phyloP scores from a whole-genome alignment of 2,888 invertebrate species.

The Pachliopta kotzebuea region DNA sequence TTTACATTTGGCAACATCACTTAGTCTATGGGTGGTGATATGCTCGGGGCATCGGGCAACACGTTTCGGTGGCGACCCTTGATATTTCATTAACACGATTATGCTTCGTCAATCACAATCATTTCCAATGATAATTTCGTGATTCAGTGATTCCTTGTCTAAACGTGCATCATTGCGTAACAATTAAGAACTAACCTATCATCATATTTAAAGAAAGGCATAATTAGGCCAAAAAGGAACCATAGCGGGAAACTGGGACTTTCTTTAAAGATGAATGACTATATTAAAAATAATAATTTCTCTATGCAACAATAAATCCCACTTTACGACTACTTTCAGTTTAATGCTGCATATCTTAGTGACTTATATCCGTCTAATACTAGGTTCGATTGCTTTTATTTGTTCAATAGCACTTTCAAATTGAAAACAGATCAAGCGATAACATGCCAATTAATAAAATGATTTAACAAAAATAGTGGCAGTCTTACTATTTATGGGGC shows the following conservation, averaged over 20 bases:
- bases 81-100: constrained; percentile 55
- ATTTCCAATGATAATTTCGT: constrained; percentile 56
- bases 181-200: constrained; percentile 15
- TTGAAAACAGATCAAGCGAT: constrained; percentile 40
- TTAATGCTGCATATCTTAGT: constrained; percentile 13
- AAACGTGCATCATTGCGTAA: constrained; percentile 27
- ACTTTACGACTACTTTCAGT: constrained; percentile 27
- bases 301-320: constrained; percentile 26
- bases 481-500: constrained; percentile 36
- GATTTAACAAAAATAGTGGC: constrained; percentile 43
- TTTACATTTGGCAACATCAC: constrained; percentile 77
- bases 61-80: constrained; percentile 56
- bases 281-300: constrained; percentile 26
- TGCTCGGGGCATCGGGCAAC: constrained; percentile 65
- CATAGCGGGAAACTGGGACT: neutral
- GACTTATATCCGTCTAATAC: constrained; percentile 21
- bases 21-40: constrained; percentile 74
- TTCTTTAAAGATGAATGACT: constrained; percentile 20
- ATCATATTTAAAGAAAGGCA: constrained; percentile 19
- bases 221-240: neutral
- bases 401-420: constrained; percentile 53
- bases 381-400: constrained; percentile 49
- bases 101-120: constrained; percentile 62
- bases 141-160: constrained; percentile 29
- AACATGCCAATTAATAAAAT: constrained; percentile 44